Evolutionary conservation across 2,888 invertebrate species (phyloP), one percentile per base, ranked within the genome.

Genomic region (Folsomia candida): DNA sequence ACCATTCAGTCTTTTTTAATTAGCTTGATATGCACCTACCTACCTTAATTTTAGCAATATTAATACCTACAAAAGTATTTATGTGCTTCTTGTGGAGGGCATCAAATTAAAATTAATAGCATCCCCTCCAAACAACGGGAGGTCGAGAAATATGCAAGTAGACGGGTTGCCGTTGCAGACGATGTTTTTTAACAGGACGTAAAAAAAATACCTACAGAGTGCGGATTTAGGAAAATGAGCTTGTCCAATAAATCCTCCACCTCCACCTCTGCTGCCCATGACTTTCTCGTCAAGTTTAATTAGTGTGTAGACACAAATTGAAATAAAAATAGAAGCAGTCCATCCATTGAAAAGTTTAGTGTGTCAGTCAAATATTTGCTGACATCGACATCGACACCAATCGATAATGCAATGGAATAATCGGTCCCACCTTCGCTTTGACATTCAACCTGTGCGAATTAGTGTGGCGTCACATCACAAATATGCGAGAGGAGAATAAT

Each of bases 261-360:
- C n/a, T n/a, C n/a, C n/a, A n/a, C n/a, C n/a, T n/a, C n/a, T n/a
- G 25, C 29, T 66, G 66, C 24, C 66, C 66, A 57, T 66, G 66
- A 66, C 66, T 66, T 66, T 66, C 66, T 57, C 29, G 57, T 54
- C 66, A 66, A 28, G 20, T 66, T 51, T 57, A 57, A 22, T n/a
- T 37, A 37, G 37, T 37, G 37, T 37, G 37, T 37, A 37, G 4
- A 14, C 37, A 37, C 37, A 37, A 37, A 37, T 37, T 37, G 37
- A 37, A 4, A 37, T 37, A 14, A 37, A 37, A 37, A 37, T 37
- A 37, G 37, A 37, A 37, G n/a, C n/a, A n/a, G 37, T 37, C 37
- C 14, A n/a, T n/a, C n/a, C n/a, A n/a, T n/a, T n/a, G n/a, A n/a
- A n/a, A n/a, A n/a, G 37, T 37, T 37, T 14, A 37, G 37, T 37